Evolutionary conservation across 2,797 vertebrate genomes (phyloP).

Genomic region (Meriones psammophilus): DNA sequence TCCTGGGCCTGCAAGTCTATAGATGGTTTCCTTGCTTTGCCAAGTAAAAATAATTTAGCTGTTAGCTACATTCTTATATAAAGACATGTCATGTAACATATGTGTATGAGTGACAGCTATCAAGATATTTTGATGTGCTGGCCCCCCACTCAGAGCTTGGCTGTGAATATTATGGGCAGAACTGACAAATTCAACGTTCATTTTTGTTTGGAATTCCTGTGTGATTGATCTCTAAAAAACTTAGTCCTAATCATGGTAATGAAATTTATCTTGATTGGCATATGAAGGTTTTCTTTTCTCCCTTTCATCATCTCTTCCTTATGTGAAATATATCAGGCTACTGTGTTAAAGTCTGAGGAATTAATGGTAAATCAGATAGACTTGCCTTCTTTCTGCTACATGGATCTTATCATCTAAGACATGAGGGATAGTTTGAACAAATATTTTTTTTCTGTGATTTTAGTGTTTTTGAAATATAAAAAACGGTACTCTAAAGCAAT

Average conservation of each 20-base stretch:
- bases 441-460: background rate
- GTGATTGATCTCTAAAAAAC: slow-evolving; percentile 78
- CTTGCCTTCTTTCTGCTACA: background rate
- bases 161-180: background rate
- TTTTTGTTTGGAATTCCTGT: slow-evolving; percentile 65
- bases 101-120: slow-evolving; percentile 7
- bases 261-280: background rate
- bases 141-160: background rate
- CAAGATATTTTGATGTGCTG: background rate
- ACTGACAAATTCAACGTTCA: background rate
- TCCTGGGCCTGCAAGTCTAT: slow-evolving; percentile 81
- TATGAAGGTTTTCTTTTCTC: slow-evolving; percentile 27
- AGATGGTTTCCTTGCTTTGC: slow-evolving; percentile 72
- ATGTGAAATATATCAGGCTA: slow-evolving; percentile 60
- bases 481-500: background rate
- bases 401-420: slow-evolving; percentile 11
- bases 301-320: background rate
- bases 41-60: slow-evolving; percentile 53
- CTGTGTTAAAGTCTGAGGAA: background rate
- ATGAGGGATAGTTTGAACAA: slow-evolving; percentile 18
- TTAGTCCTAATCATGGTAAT: background rate
- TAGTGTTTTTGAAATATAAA: background rate
- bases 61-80: slow-evolving; percentile 57
- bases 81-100: background rate
- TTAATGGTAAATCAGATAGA: slow-evolving; percentile 8